phyloP scores from a whole-genome alignment of 2,888 invertebrate genomes.

The Omphaloscelis lunosa region DNA sequence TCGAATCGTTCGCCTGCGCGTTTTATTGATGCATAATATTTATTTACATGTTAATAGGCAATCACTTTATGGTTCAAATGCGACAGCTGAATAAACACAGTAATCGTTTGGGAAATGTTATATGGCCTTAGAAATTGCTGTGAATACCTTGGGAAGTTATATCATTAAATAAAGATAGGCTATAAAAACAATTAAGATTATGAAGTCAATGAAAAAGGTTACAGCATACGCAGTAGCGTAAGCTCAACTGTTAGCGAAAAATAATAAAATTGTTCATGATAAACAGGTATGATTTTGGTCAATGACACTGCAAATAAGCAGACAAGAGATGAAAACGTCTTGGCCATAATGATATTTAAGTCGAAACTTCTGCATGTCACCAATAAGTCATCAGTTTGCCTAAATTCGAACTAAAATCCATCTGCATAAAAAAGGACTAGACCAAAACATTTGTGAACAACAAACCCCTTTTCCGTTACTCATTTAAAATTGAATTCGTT shows the following conservation, averaged over 20 bases:
- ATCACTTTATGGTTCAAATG: slow-evolving; percentile 52
- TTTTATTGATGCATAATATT: slow-evolving; percentile 54
- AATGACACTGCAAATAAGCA: neutral
- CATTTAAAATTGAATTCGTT: slow-evolving; percentile 59
- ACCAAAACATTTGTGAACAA: slow-evolving; percentile 46
- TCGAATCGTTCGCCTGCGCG: slow-evolving; percentile 26
- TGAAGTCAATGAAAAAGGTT: neutral
- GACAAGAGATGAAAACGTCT: neutral
- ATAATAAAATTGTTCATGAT: neutral
- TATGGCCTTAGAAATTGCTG: slow-evolving; percentile 27
- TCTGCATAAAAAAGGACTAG: neutral
- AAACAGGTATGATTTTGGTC: neutral
- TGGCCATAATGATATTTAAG: neutral
- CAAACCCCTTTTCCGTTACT: slow-evolving; percentile 44
- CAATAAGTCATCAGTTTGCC: neutral
- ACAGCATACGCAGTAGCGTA: neutral
- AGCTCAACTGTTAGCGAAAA: neutral
- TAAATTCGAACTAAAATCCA: neutral
- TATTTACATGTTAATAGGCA: slow-evolving; percentile 54
- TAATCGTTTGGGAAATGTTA: slow-evolving; percentile 39
- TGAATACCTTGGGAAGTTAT: slow-evolving; percentile 6
- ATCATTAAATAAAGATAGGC: neutral
- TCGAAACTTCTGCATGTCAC: neutral
- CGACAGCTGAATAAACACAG: slow-evolving; percentile 58
- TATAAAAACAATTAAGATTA: neutral